These are phyloP conservation scores for Leptogaster cylindrica DNA, from an alignment of 2,888 invertebrate species.

Conservation along the genomic window DNA sequence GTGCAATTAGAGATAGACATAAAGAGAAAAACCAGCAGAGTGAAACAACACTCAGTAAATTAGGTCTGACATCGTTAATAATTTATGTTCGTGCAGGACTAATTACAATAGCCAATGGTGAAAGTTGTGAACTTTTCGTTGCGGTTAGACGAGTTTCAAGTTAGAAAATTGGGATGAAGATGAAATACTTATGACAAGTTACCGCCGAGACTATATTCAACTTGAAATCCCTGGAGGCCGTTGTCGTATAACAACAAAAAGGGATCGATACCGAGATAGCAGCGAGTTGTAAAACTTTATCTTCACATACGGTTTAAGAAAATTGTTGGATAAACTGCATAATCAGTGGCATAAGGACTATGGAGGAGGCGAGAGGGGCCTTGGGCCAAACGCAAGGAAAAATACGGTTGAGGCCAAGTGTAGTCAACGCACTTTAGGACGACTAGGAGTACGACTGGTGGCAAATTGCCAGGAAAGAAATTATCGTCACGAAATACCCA, in stretches of 20 bases:
- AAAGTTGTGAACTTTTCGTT: slow-evolving; percentile 50
- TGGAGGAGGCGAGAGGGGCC: background rate
- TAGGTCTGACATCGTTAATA: slow-evolving; percentile 33
- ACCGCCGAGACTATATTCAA: too few relatives aligned
- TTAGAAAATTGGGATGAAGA: slow-evolving; percentile 16
- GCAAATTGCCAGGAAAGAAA: slow-evolving; percentile 36
- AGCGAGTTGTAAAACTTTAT: slow-evolving; percentile 31
- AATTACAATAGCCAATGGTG: slow-evolving; percentile 51
- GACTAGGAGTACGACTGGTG: slow-evolving; percentile 26
- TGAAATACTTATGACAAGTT: slow-evolving; percentile 31
- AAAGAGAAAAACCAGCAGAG: slow-evolving; percentile 27
- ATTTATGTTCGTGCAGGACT: slow-evolving; percentile 48
- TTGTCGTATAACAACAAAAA: background rate
- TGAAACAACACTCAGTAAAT: slow-evolving; percentile 32
- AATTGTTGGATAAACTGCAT: slow-evolving; percentile 34
- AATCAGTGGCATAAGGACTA: slow-evolving; percentile 25
- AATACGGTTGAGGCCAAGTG: background rate
- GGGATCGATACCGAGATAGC: background rate
- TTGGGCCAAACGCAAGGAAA: background rate
- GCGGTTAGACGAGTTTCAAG: slow-evolving; percentile 38
- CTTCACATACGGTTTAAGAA: slow-evolving; percentile 29
- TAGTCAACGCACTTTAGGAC: slow-evolving; percentile 34
- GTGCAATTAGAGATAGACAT: slow-evolving; percentile 29
- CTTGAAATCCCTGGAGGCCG: background rate
- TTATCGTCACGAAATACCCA: slow-evolving; percentile 36